These are phyloP conservation scores for Myiozetetes cayanensis DNA, from an alignment of 2,113 vertebrate species.

Conservation along the genomic window DNA sequence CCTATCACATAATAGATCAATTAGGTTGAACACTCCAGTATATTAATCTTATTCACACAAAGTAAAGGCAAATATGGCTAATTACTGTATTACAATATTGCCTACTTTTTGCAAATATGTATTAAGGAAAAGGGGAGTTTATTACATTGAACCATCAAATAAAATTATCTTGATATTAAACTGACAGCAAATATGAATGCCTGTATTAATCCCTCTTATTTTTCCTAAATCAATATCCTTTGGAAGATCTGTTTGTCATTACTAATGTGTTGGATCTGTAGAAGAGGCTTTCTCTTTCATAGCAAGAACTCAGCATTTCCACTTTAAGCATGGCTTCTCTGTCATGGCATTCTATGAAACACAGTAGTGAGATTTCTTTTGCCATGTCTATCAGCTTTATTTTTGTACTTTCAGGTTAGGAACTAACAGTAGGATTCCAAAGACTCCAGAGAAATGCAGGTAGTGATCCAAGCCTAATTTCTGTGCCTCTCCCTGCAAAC, in stretches of 20 bases:
- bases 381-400: neutral
- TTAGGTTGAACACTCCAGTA: constrained; percentile 67
- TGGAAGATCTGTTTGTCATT: neutral
- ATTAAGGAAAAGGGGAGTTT: constrained; percentile 32
- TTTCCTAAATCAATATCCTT: neutral
- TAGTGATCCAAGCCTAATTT: constrained; percentile 16
- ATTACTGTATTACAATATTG: constrained; percentile 57
- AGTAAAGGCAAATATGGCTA: constrained; percentile 64
- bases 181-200: constrained; percentile 4
- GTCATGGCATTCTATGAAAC: neutral
- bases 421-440: neutral
- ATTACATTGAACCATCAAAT: constrained; percentile 40
- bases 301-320: neutral
- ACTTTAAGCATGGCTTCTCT: neutral
- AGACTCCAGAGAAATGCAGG: constrained; percentile 3
- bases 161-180: constrained; percentile 34
- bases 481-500: neutral
- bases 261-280: neutral
- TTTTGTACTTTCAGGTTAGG: neutral
- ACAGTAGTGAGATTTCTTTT: neutral
- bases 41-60: constrained; percentile 69
- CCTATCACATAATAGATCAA: constrained; percentile 72
- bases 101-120: constrained; percentile 53
- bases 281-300: neutral
- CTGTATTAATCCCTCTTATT: neutral